Evolutionary conservation across 1,140 invertebrate species (phyloP).

Genomic region (Harpegnathos saltator): DNA sequence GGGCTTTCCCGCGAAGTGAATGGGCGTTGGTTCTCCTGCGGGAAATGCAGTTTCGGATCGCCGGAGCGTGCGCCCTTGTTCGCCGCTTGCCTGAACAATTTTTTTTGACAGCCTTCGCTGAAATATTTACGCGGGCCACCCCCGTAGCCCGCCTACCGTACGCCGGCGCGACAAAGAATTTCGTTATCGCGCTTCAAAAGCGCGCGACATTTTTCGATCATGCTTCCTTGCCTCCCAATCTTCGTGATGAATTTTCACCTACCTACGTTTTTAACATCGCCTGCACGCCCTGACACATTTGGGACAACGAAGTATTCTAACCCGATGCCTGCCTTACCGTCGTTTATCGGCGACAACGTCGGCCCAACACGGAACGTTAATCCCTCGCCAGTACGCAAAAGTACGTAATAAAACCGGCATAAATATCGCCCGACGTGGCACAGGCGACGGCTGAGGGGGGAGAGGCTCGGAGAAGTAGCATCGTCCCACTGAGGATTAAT

Average conservation of each 20-base stretch:
- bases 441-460: too few species aligned
- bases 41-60: constrained; percentile 32
- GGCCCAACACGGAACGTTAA: constrained; percentile 8
- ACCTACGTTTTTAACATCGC: not conserved
- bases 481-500: constrained; percentile 33
- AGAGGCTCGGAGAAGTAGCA: constrained; percentile 7
- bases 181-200: not conserved
- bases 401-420: constrained; percentile 48
- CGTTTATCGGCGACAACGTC: not conserved
- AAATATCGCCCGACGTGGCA: constrained; percentile 28
- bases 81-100: constrained; percentile 15
- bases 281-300: too few species aligned
- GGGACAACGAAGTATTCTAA: constrained; percentile 6
- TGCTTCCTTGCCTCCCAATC: not conserved
- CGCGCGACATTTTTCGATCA: not conserved
- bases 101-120: constrained; percentile 43
- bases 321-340: too few species aligned
- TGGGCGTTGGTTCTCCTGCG: constrained; percentile 34
- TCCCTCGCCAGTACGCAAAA: not conserved
- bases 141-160: too few species aligned
- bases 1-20: constrained; percentile 23
- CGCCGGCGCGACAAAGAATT: constrained; percentile 9
- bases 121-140: constrained; percentile 33
- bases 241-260: not conserved
- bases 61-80: constrained; percentile 24